Base-by-base conservation (phyloP, 1,140 invertebrate genomes). In the Oryctes rhinoceros region DNA sequence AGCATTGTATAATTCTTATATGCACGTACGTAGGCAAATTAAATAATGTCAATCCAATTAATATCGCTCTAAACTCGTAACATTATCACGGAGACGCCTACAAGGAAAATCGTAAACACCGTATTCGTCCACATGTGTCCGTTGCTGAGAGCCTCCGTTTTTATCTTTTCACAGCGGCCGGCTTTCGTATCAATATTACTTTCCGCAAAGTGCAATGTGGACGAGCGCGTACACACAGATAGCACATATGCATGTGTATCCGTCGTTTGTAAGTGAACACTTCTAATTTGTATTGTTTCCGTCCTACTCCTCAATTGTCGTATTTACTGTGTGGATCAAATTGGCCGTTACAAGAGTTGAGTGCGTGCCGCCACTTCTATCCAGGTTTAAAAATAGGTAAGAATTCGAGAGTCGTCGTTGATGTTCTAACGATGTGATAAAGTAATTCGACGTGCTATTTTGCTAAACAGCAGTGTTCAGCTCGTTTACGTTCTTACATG, bases 351-450 rank as follows among this genome's bases (percentile, higher is more conserved):
- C 7, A 71, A 71, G 65, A 59, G 53, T 59, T 59, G 53, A 18
- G 65, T 71, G 65, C 20, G 24, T 24, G 18, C 53, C 53, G 18
- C 53, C 53, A 18, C 53, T 59, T 59, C n/a, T 59, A 59, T 59
- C 53, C 13, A 71, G 24, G 65, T 35, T 71, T 71, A 35, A 71
- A 71, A 71, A 71, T 71, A 71, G 65, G 20, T 71, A 24, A 71
- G 35, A 37, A 71, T 71, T 35, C 9, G 65, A 37, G 65, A 71
- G 53, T 18, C 65, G 35, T 24, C 20, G 65, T 37, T 71, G 65
- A 71, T 37, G 35, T 71, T 35, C 65, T 71, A 71, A 71, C 65
- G 65, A 30, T 71, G 65, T 71, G 65, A 71, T 71, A 71, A 71
- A 37, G 65, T 71, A 71, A 71, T 71, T 71, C 11, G 37, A 71